Conservation (phyloP, 2,797 vertebrate genomes). For the Apogon hyalosoma region DNA sequence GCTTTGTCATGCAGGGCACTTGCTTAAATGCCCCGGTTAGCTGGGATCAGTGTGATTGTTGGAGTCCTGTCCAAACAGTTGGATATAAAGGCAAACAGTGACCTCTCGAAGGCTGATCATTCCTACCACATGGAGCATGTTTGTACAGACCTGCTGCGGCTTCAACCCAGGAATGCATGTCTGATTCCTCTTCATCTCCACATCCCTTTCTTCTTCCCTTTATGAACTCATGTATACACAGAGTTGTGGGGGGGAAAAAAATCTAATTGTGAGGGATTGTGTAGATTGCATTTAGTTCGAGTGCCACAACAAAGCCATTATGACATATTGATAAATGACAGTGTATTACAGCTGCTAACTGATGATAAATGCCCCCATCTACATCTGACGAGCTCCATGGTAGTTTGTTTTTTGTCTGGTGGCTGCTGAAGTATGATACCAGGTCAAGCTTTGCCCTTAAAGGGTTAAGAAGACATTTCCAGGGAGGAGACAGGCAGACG, state of each 20-base stretch:
- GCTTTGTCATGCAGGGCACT: conserved; percentile 63
- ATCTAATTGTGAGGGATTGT: conserved; percentile 34
- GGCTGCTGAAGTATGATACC: conserved; percentile 48
- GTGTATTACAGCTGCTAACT: conserved; percentile 37
- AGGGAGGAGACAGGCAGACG: conserved; percentile 58
- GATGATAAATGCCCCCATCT: conserved; percentile 63
- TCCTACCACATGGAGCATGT: conserved; percentile 80
- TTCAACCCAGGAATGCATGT: conserved; percentile 77
- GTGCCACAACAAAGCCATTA: conserved; percentile 18
- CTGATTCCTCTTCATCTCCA: conserved; percentile 63
- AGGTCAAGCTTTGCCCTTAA: conserved; percentile 47
- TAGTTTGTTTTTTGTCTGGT: conserved; percentile 67
- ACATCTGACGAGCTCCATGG: conserved; percentile 47
- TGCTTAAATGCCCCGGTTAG: conserved; percentile 70
- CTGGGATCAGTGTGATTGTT: conserved; percentile 77
- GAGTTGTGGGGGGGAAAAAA: conserved; percentile 32
- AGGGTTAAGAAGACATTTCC: conserved; percentile 68
- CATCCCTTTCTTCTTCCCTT: conserved; percentile 46
- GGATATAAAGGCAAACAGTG: conserved; percentile 73
- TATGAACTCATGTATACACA: conserved; percentile 4
- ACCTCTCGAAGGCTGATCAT: conserved; percentile 78
- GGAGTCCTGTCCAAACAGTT: conserved; percentile 75
- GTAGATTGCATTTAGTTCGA: conserved; percentile 48
- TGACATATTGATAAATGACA: conserved; percentile 53
- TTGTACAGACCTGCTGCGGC: conserved; percentile 72